Conservation (phyloP, 2,888 invertebrate genomes). For the Netelia fuscicornis region DNA sequence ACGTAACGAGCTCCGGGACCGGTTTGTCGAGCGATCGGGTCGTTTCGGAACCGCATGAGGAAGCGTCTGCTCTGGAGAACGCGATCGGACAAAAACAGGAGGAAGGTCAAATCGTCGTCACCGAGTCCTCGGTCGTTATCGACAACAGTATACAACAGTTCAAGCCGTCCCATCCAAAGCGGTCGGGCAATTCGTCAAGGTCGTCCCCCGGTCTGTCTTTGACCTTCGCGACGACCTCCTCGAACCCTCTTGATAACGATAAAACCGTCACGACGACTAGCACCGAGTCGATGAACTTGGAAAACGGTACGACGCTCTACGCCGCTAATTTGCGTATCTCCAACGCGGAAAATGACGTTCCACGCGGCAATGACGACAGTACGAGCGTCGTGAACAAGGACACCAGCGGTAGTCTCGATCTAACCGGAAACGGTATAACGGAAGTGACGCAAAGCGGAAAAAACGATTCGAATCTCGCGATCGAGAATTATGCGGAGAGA, state of each 20-base stretch:
- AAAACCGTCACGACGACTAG: constrained; percentile 26
- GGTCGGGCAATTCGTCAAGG: constrained; percentile 69
- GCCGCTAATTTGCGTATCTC: constrained; percentile 11
- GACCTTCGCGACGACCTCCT: background rate
- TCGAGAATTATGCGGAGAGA: constrained; percentile 1
- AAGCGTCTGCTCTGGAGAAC: constrained; percentile 76
- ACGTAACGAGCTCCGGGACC: constrained; percentile 25
- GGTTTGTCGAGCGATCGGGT: background rate
- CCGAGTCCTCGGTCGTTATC: constrained; percentile 76
- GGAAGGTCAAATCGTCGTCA: constrained; percentile 74
- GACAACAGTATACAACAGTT: constrained; percentile 79
- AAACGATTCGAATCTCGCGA: constrained; percentile 21
- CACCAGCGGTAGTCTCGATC: constrained; percentile 66
- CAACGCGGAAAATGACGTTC: constrained; percentile 63
- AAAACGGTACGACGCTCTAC: constrained; percentile 26
- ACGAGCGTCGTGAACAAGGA: constrained; percentile 55
- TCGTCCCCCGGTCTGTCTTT: background rate
- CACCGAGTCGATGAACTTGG: constrained; percentile 16
- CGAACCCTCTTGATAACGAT: constrained; percentile 19
- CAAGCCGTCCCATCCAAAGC: constrained; percentile 73
- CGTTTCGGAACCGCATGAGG: constrained; percentile 68
- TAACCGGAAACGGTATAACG: constrained; percentile 75
- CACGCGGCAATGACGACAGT: constrained; percentile 58
- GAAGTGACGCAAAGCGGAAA: constrained; percentile 67
- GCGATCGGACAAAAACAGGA: constrained; percentile 74